Evolutionary conservation across 1,140 invertebrate genomes (phyloP), one percentile per base, ranked within the genome.

Genomic region (Heliconius himera): DNA sequence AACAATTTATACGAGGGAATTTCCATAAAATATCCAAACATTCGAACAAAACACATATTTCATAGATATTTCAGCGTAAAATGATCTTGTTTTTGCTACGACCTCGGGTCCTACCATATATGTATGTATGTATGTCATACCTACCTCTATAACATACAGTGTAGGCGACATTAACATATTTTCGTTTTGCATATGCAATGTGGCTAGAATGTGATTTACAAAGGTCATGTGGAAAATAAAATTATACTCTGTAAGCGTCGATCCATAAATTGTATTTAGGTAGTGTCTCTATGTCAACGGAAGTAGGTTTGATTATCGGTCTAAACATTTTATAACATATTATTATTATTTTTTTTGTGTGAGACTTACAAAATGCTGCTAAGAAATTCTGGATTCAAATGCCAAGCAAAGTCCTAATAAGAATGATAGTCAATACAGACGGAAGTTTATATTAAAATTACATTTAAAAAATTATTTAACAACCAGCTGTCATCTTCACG

Each of bases 101-200:
- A 51, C 26, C 72, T 16, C 72, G 56, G 46, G 51, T 54, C 26
- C 56, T 74, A 49, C n/a, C n/a, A 54, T 54, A 3, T 16, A 46
- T 46, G 54, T 71, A 54, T 78, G 20, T 54, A 54, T 54, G 20
- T 56, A 56, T 22, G 8, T 9, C 54, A 56, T 56, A 51, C 49
- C 49, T 51, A 46, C 41, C 41, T 46, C 41, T 46, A 74, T 74
- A 66, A 70, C 54, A 46, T 49, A 54, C 46, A 49, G 70, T 41
- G 29, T 46, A 71, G 71, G 56, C 26, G 16, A 33, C 54, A 78
- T 78, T 78, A 74, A 78, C 77, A 78, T 78, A 78, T 78, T 78
- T 78, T 78, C 72, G 77, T 74, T 78, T 78, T 78, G 77, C 77
- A 78, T 78, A 78, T 78, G 77, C 77, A 78, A 78, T 78, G 73